phyloP scores from a whole-genome alignment of 1,140 invertebrate species.

The Hycleus cichorii region DNA sequence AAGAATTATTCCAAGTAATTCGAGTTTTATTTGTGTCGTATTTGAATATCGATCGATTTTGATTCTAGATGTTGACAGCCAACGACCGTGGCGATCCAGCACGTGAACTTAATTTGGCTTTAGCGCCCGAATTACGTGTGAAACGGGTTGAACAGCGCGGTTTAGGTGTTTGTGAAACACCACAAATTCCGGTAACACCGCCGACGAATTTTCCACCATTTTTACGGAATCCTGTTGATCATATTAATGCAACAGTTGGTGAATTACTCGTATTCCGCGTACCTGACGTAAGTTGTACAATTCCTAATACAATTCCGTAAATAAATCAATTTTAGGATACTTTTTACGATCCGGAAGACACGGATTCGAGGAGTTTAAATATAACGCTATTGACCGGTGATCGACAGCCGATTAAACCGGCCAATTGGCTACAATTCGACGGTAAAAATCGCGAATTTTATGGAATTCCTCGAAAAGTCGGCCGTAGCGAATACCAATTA shows the following conservation, averaged over 20 bases:
- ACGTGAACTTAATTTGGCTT: conserved; percentile 45
- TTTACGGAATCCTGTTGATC: conserved; percentile 76
- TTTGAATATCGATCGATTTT: neutral
- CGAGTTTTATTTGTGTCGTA: neutral
- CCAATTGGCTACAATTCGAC: conserved; percentile 88
- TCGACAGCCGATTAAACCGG: conserved; percentile 53
- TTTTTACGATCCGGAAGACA: conserved; percentile 84
- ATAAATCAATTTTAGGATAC: conserved; percentile 56
- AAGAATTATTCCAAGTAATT: conserved; percentile 56
- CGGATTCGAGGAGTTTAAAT: conserved; percentile 61
- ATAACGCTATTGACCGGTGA: conserved; percentile 68
- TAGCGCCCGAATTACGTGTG: conserved; percentile 57
- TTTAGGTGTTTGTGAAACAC: conserved; percentile 54
- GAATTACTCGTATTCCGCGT: conserved; percentile 72
- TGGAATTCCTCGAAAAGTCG: conserved; percentile 69
- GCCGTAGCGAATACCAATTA: conserved; percentile 68
- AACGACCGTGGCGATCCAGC: conserved; percentile 50
- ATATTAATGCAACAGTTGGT: conserved; percentile 70
- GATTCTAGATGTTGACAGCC: conserved; percentile 50
- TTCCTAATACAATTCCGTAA: neutral
- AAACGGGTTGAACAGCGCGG: conserved; percentile 54
- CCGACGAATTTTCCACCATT: conserved; percentile 64
- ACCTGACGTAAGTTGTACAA: conserved; percentile 52
- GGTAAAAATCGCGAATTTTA: conserved; percentile 82
- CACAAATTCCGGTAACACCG: conserved; percentile 46